Evolutionary conservation across 2,797 vertebrate genomes (phyloP).

Genomic region (Dromococcyx pavoninus): DNA sequence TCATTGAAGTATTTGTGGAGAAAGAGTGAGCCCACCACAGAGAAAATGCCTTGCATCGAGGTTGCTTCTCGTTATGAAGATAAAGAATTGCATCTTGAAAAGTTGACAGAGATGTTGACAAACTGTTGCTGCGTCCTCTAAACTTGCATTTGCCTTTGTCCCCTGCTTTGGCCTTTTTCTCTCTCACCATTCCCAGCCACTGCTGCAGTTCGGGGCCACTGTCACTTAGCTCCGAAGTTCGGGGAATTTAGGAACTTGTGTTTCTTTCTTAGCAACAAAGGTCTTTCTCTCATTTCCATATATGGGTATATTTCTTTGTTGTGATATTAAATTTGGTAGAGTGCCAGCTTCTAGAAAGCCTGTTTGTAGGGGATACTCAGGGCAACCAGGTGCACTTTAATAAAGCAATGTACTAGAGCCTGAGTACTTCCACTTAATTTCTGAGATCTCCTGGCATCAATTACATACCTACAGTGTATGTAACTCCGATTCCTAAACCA

Average conservation of each 20-base stretch:
- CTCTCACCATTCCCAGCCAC: neutral
- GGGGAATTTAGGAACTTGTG: neutral
- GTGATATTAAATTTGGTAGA: neutral
- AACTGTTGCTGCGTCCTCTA: slow-evolving; percentile 35
- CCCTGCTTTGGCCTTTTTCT: neutral
- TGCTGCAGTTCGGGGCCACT: neutral
- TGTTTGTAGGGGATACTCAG: neutral
- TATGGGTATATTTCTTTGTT: neutral
- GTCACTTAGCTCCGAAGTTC: neutral
- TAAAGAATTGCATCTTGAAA: slow-evolving; percentile 43
- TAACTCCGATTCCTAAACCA: neutral
- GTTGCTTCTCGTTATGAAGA: slow-evolving; percentile 40
- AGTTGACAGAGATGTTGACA: slow-evolving; percentile 32
- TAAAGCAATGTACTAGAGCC: neutral
- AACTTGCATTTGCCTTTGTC: neutral
- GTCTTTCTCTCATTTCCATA: neutral
- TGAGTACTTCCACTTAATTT: neutral
- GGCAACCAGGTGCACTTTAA: neutral
- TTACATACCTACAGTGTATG: neutral
- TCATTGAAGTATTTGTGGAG: slow-evolving; percentile 34
- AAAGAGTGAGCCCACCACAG: slow-evolving; percentile 33
- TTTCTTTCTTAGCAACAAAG: neutral
- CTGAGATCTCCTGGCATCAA: neutral
- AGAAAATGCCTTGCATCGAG: slow-evolving; percentile 29
- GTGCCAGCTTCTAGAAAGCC: neutral